Evolutionary conservation across 2,888 invertebrate species (phyloP), one percentile per base, ranked within the genome.

Genomic region (Dorcus hopei): DNA sequence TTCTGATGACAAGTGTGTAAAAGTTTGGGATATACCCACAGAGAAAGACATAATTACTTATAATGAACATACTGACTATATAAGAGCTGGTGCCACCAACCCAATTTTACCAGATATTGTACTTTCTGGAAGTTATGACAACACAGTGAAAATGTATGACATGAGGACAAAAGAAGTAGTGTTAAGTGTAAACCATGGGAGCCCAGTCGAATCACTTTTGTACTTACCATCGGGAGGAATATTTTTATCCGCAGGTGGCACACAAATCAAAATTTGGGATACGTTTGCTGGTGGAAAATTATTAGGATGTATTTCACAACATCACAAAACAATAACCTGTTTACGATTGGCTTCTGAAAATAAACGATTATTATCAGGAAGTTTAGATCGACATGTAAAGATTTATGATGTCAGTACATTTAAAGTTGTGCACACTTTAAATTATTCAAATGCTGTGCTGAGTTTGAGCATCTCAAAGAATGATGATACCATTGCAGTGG

Each of bases 311-410:
- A 85, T 98, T 63, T 90, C 90, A 2, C 91, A 94, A 68, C 98
- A 99, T 79, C 95, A 97, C 77, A 98, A 98, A 82, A 95, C 97
- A 0, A 88, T 98, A 1, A 98, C 96, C 0, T 90, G 91, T 64
- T 76, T 98, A 50, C 82, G 87, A 64, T 83, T 97, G 61, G 92
- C 92, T 23, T 90, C 89, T 45, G 87, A 91, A 72, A 90, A 91
- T 23, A 89, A 87, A 64, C 85, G 93, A 70, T 81, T 98, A 16
- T 77, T 97, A 68, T 95, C 97, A 0, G 94, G 91, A 1, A 93
- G 95, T 3, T 81, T 98, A 56, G 98, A 99, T 77, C 87, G 93
- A 63, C 95, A 95, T 80, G 90, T 97, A 0, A 97, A 96, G 80
- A 86, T 97, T 64, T 95, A 94, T 77, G 96, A 97, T 74, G 83